Conservation (phyloP, 2,888 invertebrate species). For the Schizaphis graminum region DNA sequence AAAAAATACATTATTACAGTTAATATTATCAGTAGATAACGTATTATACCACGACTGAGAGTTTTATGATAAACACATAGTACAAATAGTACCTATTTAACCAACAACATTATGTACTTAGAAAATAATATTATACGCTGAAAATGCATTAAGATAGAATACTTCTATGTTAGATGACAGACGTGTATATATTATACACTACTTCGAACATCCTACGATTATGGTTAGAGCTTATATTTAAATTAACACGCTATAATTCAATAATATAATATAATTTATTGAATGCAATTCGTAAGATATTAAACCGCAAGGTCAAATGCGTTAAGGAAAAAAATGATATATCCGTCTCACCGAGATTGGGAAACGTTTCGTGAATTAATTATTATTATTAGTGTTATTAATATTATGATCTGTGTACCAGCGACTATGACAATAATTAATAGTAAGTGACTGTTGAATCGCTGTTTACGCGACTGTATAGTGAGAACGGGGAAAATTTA, state of each 20-base stretch:
- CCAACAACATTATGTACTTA: not conserved
- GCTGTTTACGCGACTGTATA: not conserved
- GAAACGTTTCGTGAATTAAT: constrained; percentile 16
- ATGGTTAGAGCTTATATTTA: not conserved
- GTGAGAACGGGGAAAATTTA: not conserved
- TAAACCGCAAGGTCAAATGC: constrained; percentile 6
- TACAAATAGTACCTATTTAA: not conserved
- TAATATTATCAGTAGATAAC: not conserved
- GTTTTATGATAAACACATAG: not conserved
- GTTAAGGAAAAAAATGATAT: constrained; percentile 19
- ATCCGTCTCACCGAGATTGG: constrained; percentile 18
- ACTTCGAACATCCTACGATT: not conserved
- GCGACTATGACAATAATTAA: not conserved
- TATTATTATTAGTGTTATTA: constrained; percentile 2
- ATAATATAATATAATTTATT: constrained; percentile 3
- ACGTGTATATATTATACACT: not conserved
- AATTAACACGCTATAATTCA: not conserved
- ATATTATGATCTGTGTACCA: not conserved
- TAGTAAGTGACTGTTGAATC: not conserved
- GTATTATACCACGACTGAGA: no score
- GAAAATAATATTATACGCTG: not conserved
- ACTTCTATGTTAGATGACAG: not conserved
- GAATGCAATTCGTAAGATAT: not conserved
- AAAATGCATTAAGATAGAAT: not conserved
- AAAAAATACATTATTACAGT: not conserved